Evolutionary conservation across 2,113 vertebrate species (phyloP).

Genomic region (Pseudopipra pipra): DNA sequence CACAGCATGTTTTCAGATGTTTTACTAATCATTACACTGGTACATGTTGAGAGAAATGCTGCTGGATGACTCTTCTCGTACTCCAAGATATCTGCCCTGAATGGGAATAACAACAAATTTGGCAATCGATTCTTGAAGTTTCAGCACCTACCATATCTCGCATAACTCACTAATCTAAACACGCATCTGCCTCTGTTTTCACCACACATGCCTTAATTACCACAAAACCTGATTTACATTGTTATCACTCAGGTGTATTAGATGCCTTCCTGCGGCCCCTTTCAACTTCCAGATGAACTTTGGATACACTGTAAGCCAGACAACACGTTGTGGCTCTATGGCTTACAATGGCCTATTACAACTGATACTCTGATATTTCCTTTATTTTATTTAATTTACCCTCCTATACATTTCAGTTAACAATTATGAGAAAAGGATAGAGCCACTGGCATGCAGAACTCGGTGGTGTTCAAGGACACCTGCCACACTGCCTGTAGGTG

Average conservation of each 20-base stretch:
- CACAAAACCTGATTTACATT: slow-evolving; percentile 17
- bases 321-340: neutral
- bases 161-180: slow-evolving; percentile 12
- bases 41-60: neutral
- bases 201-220: neutral
- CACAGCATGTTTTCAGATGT: neutral
- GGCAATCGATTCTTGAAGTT: neutral
- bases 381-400: neutral
- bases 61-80: neutral
- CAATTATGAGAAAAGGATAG: neutral
- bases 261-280: neutral
- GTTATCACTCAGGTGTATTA: neutral
- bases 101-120: neutral
- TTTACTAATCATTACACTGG: neutral
- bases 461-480: neutral
- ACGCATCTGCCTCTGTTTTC: slow-evolving; percentile 19
- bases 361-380: neutral
- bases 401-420: neutral
- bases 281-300: slow-evolving; percentile 23
- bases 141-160: neutral
- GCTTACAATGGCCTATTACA: neutral
- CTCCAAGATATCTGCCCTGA: neutral
- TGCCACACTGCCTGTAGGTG: neutral
- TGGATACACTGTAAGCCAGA: neutral
- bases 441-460: neutral